Base-by-base conservation (phyloP, 2,888 invertebrate species). In the Keiferia lycopersicella region DNA sequence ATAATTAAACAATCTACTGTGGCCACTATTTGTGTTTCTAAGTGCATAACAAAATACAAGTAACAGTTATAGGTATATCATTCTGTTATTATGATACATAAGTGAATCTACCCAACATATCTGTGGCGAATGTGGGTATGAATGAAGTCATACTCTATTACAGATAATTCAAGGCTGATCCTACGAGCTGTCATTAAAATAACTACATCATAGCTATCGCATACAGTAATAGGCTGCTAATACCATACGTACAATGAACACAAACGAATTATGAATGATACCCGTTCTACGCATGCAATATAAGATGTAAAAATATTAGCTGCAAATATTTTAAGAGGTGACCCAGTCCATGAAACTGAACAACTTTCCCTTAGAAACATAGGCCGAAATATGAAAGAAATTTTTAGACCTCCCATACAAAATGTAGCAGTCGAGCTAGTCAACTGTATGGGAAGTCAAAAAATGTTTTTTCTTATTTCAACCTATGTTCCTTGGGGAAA, bases 71-170 rank as follows among this genome's bases (percentile, higher is more conserved):
- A 56, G 16, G 7, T 16, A 16, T 2, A 26, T n/a, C 30, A 56
- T 16, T 34, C 16, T 26, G 26, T 53, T n/a, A 20, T 1, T 12
- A n/a, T 26, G 26, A 22, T 12, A 30, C 2, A 12, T 14, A 18
- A n/a, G 53, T 53, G 53, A 53, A 30, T 53, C n/a, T 26, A 53
- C 53, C 26, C 20, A 30, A 53, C n/a, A 6, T 53, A 6, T 7
- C 20, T 45, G 63, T 30, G 26, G 58, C 57, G 48, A 69, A 72
- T 74, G 71, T 67, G 72, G 69, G 67, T 62, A 74, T 79, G 77
- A 77, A 74, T 79, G 77, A 77, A 74, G 70, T 76, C 71, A 78
- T 56, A 4, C 56, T n/a, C 70, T 66, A 68, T 71, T 69, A 71
- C 68, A 65, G 66, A 69, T 63, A 67, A 67, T 61, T 68, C 64